Evolutionary conservation across 2,797 vertebrate species (phyloP), one percentile per base, ranked within the genome.

Genomic region (Gallinago solitaria): DNA sequence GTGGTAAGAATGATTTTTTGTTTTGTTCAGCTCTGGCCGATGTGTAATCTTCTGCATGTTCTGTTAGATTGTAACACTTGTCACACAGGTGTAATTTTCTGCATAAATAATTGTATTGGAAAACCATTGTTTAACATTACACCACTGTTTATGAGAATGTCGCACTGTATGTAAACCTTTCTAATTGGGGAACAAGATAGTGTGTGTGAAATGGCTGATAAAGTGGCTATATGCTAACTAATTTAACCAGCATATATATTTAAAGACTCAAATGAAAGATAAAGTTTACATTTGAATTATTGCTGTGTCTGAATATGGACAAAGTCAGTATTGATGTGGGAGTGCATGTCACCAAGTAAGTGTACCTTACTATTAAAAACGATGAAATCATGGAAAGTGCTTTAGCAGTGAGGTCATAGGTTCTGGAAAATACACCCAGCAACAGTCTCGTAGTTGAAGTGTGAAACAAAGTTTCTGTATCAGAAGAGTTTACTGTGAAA

Each of bases 141-240:
- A 98, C 98, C 97, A 95, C 83, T 98, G 98, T 98, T 98, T 92
- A 97, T 97, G 98, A 98, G 98, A 98, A 98, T 98, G 97, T 98
- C 94, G 96, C 97, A 98, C 98, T 98, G 98, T 98, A 98, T 97
- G 96, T 89, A 35, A 95, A 83, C 54, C 45, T 86, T 95, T 89
- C 77, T 96, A 96, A 96, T 53, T 63, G 78, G 96, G 79, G 94
- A 95, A 89, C 77, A 87, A 96, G 90, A 65, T 63, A 93, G 95
- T 11, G 70, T 93, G 85, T 97, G 95, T 97, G 94, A 86, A 87
- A 74, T 97, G 83, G 64, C 83, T 96, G 92, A 91, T 78, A 68
- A 89, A 95, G 95, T 83, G 60, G 64, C 82, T 93, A 39, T 53
- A 80, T 87, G 89, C 73, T 96, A 82, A 95, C 96, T 90, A 21